Conservation (phyloP, 30 jellyfish, hydroid and myxozoan species). For the Aurelia aurita complex sp. Pacific region DNA sequence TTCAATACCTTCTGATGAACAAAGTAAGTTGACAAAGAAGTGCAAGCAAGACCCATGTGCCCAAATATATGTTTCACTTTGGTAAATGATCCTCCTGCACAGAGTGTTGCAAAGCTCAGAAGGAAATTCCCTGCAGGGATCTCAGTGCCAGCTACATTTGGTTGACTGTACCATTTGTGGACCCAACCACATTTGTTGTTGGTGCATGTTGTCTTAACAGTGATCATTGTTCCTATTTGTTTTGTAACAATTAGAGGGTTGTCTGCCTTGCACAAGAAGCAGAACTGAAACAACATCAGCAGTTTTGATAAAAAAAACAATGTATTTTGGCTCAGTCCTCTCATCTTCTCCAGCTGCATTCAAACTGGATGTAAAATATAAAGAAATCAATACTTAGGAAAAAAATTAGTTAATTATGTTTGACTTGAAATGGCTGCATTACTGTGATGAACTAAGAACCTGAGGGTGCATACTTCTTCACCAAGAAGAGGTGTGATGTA, state of each 20-base stretch:
- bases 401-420: no score
- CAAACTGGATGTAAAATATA: no score
- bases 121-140: background rate
- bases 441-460: no score
- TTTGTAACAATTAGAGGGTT: background rate
- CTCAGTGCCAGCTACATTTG: background rate
- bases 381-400: no score
- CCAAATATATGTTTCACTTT: background rate
- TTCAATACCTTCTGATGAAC: no score
- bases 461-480: no score
- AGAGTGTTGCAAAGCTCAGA: background rate
- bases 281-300: background rate
- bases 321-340: background rate
- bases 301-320: background rate
- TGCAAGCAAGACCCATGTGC: slow-evolving; percentile 10
- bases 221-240: background rate
- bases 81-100: background rate
- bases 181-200: background rate
- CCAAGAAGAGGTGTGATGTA: no score
- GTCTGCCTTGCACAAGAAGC: background rate
- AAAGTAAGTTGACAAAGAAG: background rate
- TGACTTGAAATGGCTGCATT: no score
- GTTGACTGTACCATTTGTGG: background rate
- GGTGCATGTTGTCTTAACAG: background rate
- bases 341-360: no score